These are phyloP conservation scores for Paramacrobiotus metropolitanus DNA, from an alignment of 1,140 invertebrate species.

Conservation along the genomic window DNA sequence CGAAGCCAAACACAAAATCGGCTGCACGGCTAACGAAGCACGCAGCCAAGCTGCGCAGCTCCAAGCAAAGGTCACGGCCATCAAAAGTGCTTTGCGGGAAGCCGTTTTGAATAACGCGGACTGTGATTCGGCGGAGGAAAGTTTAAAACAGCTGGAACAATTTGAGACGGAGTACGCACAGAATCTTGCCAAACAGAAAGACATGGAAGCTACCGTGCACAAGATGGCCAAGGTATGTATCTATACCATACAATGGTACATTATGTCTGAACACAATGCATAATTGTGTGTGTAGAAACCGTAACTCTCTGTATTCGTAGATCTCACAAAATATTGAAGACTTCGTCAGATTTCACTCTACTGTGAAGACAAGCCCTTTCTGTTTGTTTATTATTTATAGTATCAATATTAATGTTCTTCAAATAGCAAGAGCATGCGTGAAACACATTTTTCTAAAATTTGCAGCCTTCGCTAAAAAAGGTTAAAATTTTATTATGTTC, in stretches of 20 bases:
- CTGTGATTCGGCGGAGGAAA: neutral
- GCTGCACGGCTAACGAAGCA: neutral
- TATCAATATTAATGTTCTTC: no score
- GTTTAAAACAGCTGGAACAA: neutral
- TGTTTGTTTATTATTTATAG: no score
- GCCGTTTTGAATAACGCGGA: neutral
- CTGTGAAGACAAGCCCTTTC: no score
- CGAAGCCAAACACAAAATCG: neutral
- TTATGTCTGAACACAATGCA: no score
- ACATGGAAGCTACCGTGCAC: neutral
- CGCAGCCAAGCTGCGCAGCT: neutral
- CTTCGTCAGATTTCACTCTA: no score
- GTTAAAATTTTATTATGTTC: neutral
- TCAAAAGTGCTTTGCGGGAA: neutral
- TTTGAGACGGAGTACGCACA: neutral
- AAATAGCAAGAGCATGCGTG: no score
- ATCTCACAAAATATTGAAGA: no score
- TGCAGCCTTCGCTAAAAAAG: no score
- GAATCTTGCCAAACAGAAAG: neutral
- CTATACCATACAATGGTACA: no score
- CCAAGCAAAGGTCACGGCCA: neutral
- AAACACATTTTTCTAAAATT: no score
- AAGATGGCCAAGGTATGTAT: constrained; percentile 3
- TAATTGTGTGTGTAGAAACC: neutral
- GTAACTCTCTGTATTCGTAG: no score